Evolutionary conservation across 1,140 invertebrate genomes (phyloP), one percentile per base, ranked within the genome.

Genomic region (Ganaspis sp.): DNA sequence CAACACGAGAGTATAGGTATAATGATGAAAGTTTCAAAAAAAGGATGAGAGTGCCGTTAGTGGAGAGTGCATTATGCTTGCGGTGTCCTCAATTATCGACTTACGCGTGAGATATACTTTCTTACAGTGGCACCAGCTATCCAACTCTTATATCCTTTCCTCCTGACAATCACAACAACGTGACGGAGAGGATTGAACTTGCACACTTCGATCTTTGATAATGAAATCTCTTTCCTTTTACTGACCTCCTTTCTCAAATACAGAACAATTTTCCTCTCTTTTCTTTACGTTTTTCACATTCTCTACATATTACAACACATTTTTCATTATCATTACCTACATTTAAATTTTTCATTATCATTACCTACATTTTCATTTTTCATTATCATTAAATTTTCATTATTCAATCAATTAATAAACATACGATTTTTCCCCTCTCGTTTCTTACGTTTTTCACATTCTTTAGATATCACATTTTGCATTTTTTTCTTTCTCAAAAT

Each of bases 171-270:
- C 54, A 64, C 21, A 64, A 64, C 58, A 49, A 64, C 26, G 0
- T 29, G 26, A 64, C 11, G 9, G 15, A 64, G 58, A 29, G 23
- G 23, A 64, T 29, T 64, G 58, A 64, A 64, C 58, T 64, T 64
- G 58, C 26, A 29, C 58, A 29, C 23, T 64, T 64, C 58, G 23
- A 64, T 34, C 23, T 64, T 64, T 29, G 58, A 64, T 34, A n/a
- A 58, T 58, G 54, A 58, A 58, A 64, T 64, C 58, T 64, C 58
- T 64, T 64, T 64, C 58, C 58, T 64, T 29, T 34, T 64, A 64
- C 58, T 64, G 58, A 1, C 58, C 58, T 64, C 23, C 58, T 29
- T 64, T 29, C 26, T 64, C 23, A 29, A 29, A 29, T 15, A 5
- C 12, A 64, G 23, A 64, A 64, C 26, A 29, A 26, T 64, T 64